phyloP scores from a whole-genome alignment of 1,140 invertebrate genomes.

The Drosophila dunni region DNA sequence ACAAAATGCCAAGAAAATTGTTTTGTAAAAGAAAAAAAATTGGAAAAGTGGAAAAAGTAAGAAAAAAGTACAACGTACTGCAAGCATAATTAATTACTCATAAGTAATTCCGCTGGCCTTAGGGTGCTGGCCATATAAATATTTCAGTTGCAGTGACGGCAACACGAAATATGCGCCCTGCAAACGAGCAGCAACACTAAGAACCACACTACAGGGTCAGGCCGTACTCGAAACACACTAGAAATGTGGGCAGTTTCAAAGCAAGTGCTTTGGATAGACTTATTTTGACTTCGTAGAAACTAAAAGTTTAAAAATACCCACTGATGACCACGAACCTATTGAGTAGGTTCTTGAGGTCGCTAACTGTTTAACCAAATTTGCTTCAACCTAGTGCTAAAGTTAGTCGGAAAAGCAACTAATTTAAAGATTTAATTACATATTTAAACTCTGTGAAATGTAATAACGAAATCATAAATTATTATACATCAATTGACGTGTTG shows the following conservation, averaged over 20 bases:
- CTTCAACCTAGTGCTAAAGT: too few relatives aligned
- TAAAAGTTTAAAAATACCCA: too few relatives aligned
- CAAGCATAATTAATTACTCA: slow-evolving; percentile 78
- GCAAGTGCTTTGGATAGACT: too few relatives aligned
- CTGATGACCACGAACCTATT: too few relatives aligned
- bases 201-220: neutral
- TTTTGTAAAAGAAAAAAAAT: slow-evolving; percentile 7
- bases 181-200: slow-evolving; percentile 24
- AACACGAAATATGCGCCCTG: slow-evolving; percentile 37
- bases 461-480: too few relatives aligned
- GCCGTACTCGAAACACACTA: neutral
- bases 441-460: too few relatives aligned
- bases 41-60: neutral
- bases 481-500: too few relatives aligned
- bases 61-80: slow-evolving; percentile 39
- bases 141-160: slow-evolving; percentile 60
- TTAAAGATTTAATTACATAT: too few relatives aligned
- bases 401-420: too few relatives aligned
- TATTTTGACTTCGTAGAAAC: neutral
- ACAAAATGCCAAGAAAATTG: neutral
- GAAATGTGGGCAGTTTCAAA: neutral
- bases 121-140: slow-evolving; percentile 56
- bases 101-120: slow-evolving; percentile 66
- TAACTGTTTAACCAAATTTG: too few relatives aligned
- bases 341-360: too few relatives aligned